Evolutionary conservation across 1,140 invertebrate species (phyloP), one percentile per base, ranked within the genome.

Genomic region (Tetramorium alpestre): DNA sequence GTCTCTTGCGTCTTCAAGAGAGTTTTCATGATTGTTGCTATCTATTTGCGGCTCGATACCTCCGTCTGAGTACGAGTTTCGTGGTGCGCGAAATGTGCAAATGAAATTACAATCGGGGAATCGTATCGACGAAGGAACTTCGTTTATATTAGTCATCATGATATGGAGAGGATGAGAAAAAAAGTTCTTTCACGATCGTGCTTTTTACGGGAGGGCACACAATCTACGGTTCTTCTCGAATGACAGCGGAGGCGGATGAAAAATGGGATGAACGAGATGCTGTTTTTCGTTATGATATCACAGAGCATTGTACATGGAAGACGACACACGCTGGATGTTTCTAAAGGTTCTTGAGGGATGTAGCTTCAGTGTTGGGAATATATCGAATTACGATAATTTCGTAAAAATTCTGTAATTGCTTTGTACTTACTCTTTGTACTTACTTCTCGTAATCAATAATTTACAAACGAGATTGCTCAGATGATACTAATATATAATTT

Each of bases 151-250:
- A 87, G 54, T 44, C 56, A 47, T 87, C 44, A 18, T 62, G 25
- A 51, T 18, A 77, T 56, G 49, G n/a, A 44, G 54, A 8, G 33
- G 44, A 8, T 47, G 49, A 13, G 3, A 60, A 38, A 69, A 67
- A 70, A 28, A 64, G 72, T 58, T 44, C 22, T n/a, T 67, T 72
- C 44, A 60, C 22, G 76, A 69, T 58, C 77, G 88, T 89, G 85
- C 88, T 90, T 89, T 25, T 87, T 84, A 78, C n/a, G 51, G 77
- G 64, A 77, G 28, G 44, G 38, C 41, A 70, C 56, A 62, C 44
- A 72, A 56, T 76, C 72, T 89, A 84, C 78, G 56, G 70, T 41
- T 77, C 70, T 85, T 77, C 70, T 85, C 81, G 49, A 72, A 60
- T 70, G 81, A 75, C 73, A 60, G n/a, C 41, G 38, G 73, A 80